A percentile compares a stretch with the other conserved stretches of the same genome.
These are phyloP conservation scores for Atta cephalotes DNA, from an alignment of 1,140 invertebrate species.

Conservation along the genomic window DNA sequence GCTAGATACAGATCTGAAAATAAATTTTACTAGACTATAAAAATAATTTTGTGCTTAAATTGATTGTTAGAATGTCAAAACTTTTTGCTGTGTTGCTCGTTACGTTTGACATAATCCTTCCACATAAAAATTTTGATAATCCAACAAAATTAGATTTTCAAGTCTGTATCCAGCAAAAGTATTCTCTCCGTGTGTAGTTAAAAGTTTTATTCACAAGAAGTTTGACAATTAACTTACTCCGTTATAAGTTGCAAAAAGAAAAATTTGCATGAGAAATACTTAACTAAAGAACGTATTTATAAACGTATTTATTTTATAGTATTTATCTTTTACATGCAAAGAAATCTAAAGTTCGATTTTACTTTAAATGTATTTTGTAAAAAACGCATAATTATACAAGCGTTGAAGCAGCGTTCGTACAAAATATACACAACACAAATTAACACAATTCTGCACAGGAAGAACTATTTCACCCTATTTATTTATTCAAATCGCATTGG, in stretches of 20 bases:
- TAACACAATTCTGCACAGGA: conserved; percentile 1
- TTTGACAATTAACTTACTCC: not conserved
- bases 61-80: no score
- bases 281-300: not conserved
- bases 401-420: conserved; percentile 4
- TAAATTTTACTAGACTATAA: no score
- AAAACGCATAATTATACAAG: not conserved
- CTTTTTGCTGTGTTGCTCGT: no score
- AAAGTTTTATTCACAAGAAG: not conserved
- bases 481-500: not conserved
- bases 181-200: not conserved
- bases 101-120: no score
- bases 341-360: not conserved
- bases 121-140: no score
- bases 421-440: not conserved
- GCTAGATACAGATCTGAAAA: no score
- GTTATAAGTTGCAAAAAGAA: not conserved
- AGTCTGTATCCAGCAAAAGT: no score
- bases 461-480: not conserved
- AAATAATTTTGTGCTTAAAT: no score
- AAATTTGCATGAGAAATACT: not conserved
- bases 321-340: not conserved
- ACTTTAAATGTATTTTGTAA: not conserved
- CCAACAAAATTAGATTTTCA: no score
- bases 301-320: not conserved